These are phyloP conservation scores for Neomicropteryx cornuta DNA, from an alignment of 1,140 invertebrate species.

Conservation along the genomic window DNA sequence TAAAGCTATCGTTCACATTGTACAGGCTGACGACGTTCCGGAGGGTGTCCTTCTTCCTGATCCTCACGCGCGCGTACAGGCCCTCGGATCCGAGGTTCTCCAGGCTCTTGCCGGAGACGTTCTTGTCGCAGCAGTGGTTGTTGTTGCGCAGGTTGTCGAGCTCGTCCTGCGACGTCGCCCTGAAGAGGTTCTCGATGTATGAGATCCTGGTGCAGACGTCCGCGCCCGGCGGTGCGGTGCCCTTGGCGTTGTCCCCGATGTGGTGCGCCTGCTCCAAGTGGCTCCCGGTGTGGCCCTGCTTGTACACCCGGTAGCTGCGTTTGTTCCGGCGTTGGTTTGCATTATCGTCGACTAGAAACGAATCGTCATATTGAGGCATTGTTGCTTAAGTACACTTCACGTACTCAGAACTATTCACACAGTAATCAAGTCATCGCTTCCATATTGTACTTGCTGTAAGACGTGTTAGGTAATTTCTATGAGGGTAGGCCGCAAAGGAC, in stretches of 20 bases:
- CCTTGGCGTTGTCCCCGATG: too few relatives aligned
- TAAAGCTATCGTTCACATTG: conserved; percentile 9
- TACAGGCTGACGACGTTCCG: conserved; percentile 7
- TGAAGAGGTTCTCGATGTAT: conserved; percentile 26
- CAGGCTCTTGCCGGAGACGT: conserved; percentile 13
- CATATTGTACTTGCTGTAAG: too few relatives aligned
- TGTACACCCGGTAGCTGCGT: conserved; percentile 37
- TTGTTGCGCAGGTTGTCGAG: conserved; percentile 29
- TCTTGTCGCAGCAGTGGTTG: conserved; percentile 9
- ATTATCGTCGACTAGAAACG: conserved; percentile 38
- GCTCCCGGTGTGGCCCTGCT: too few relatives aligned
- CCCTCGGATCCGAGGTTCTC: conserved; percentile 11
- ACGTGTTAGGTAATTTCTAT: too few relatives aligned
- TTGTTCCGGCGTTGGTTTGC: conserved; percentile 38
- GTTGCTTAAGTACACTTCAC: too few relatives aligned
- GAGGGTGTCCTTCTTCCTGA: conserved; percentile 4
- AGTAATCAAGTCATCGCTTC: too few relatives aligned
- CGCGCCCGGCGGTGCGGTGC: conserved; percentile 12
- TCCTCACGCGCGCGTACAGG: conserved; percentile 8
- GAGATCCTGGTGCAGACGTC: conserved; percentile 13
- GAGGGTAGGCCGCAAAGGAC: too few relatives aligned
- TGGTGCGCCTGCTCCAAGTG: too few relatives aligned
- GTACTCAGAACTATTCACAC: too few relatives aligned
- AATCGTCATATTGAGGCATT: conserved; percentile 41
- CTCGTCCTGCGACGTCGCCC: conserved; percentile 31